Evolutionary conservation across 2,888 invertebrate species (phyloP), one percentile per base, ranked within the genome.

Genomic region (Lepidonotus clava): DNA sequence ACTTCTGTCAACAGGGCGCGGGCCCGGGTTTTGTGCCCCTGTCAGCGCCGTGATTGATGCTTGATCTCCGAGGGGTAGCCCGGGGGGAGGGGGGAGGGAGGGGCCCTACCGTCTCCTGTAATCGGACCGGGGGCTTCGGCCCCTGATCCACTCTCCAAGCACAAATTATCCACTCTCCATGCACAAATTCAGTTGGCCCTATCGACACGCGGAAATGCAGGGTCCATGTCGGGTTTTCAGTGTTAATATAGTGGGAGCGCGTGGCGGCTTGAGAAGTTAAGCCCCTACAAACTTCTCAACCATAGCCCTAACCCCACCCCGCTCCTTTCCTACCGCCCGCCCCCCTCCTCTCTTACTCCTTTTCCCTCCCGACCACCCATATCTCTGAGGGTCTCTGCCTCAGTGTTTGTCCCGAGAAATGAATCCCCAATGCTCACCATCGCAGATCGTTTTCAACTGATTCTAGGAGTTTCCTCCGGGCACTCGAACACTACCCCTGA

Each of bases 21-120:
- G 46, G 51, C 83, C 51, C 11, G 46, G 46, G 46, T 51, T 83
- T 83, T 41, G 83, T 51, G 46, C 24, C 41, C 1, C 51, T 83
- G 83, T 83, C 83, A n/a, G 18, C 24, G 83, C n/a, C n/a, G 51
- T 83, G 83, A 83, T 83, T 8, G 51, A 83, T 83, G 67, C 11
- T 67, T 18, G 2, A 1, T 51, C 51, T 21, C 21, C 51, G 21
- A 21, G 51, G 14, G 11, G 11, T 51, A 21, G 51, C 21, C 51
- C 11, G n/a, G 61, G 1, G 61, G 24, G 61, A 24, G 61, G 24
- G 28, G 28, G 61, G 28, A 1, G 61, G 61, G 24, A 61, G 61
- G 61, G 56, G 24, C 21, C n/a, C 53, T n/a, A 61, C 28, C n/a
- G 61, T 61, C 2, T 14, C 61, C 28, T 61, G 61, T 61, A 61